Evolutionary conservation across 2,113 vertebrate species (phyloP).

Genomic region (Corythaeola cristata): DNA sequence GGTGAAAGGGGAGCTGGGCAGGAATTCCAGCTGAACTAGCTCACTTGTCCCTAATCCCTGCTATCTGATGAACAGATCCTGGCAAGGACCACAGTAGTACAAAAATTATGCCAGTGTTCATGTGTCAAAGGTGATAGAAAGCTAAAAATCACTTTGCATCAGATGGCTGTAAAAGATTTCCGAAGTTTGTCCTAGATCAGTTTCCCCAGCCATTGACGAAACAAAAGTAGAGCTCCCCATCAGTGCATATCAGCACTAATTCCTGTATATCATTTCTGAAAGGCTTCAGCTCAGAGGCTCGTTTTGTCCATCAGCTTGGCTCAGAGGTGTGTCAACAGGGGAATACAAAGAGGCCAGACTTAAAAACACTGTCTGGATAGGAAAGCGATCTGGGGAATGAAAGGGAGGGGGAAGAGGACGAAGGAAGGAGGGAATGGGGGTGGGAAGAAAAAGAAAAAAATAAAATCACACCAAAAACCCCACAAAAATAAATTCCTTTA

Average conservation of each 20-base stretch:
- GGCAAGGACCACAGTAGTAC: not conserved
- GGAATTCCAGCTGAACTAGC: conserved; percentile 41
- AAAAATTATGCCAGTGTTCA: conserved; percentile 28
- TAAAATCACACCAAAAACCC: not conserved
- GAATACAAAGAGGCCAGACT: conserved; percentile 33
- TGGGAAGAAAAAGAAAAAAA: not conserved
- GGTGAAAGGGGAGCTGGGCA: conserved; percentile 46
- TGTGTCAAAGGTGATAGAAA: conserved; percentile 41
- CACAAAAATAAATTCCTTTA: not conserved
- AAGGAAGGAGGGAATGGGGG: not conserved
- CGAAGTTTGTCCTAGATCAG: conserved; percentile 28
- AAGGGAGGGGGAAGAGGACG: not conserved
- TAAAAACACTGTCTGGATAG: conserved; percentile 36
- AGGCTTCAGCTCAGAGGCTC: conserved; percentile 2
- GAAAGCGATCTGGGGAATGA: conserved; percentile 15
- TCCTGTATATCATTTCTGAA: conserved; percentile 31
- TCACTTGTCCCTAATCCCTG: conserved; percentile 10
- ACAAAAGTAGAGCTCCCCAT: conserved; percentile 23
- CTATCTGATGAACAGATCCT: conserved; percentile 30
- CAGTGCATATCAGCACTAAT: conserved; percentile 44
- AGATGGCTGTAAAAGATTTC: conserved; percentile 29
- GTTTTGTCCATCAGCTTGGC: conserved; percentile 15
- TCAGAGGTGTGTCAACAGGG: conserved; percentile 22
- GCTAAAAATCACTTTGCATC: conserved; percentile 45
- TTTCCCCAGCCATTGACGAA: conserved; percentile 13